Percentiles rank a stretch among this genome's conserved stretches.
These are phyloP conservation scores for Oryzias curvinotus DNA, from an alignment of 2,113 vertebrate species.

Conservation along the genomic window DNA sequence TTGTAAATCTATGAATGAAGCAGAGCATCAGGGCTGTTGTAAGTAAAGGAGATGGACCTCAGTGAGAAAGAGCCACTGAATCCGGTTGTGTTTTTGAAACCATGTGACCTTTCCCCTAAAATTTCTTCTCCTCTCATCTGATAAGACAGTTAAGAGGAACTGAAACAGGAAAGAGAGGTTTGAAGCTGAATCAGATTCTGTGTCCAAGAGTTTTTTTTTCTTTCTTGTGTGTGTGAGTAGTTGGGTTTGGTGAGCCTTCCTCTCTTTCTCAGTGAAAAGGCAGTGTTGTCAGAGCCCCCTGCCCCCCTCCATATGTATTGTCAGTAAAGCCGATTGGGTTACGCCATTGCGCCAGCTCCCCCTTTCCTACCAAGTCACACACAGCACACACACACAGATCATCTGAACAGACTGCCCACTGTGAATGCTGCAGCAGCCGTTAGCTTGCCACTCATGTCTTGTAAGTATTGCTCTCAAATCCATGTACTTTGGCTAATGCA, in stretches of 20 bases:
- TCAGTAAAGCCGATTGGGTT: constrained; percentile 61
- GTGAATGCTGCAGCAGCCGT: constrained; percentile 31
- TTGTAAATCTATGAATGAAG: constrained; percentile 20
- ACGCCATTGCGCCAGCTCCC: constrained; percentile 53
- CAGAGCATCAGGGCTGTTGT: background rate
- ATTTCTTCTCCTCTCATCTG: constrained; percentile 11
- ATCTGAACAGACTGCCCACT: constrained; percentile 29
- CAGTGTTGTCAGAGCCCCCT: constrained; percentile 54
- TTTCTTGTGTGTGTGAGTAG: constrained; percentile 18
- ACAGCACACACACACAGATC: constrained; percentile 14
- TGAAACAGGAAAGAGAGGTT: constrained; percentile 34
- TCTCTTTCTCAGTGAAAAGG: constrained; percentile 60
- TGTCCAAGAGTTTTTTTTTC: constrained; percentile 19
- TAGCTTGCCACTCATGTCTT: constrained; percentile 31
- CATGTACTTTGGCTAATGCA: constrained; percentile 1
- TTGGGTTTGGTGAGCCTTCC: constrained; percentile 45
- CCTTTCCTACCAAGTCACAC: constrained; percentile 27
- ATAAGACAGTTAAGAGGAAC: constrained; percentile 33
- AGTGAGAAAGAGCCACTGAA: constrained; percentile 7
- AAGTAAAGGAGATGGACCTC: background rate
- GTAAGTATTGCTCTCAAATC: constrained; percentile 47
- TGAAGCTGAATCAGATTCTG: constrained; percentile 14
- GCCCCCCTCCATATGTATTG: constrained; percentile 52
- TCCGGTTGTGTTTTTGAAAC: constrained; percentile 4
- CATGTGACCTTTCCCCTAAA: background rate